Percentiles rank a stretch among this genome's conserved stretches.
Evolutionary conservation across 2,113 vertebrate genomes (phyloP).

Genomic region (Notarius lentiginosus): DNA sequence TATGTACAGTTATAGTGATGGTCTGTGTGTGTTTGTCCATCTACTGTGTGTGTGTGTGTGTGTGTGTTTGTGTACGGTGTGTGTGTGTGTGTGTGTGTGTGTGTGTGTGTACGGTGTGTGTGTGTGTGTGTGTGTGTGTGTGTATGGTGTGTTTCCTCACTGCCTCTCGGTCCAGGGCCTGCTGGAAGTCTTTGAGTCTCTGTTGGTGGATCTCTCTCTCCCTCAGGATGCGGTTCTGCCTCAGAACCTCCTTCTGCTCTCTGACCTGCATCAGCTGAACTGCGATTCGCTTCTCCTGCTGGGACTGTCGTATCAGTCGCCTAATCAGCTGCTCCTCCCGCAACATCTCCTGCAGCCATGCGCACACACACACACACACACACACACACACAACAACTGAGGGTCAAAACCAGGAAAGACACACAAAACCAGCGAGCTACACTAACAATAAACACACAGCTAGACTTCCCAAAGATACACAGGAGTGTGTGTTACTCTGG

Average conservation of each 20-base stretch:
- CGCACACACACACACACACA: not conserved
- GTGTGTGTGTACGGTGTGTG: constrained; percentile 28
- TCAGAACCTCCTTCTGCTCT: constrained; percentile 85
- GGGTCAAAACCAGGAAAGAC: too few species aligned
- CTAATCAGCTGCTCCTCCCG: constrained; percentile 84
- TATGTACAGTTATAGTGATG: not conserved
- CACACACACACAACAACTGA: not conserved
- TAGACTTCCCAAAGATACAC: not conserved
- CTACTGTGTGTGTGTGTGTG: not conserved
- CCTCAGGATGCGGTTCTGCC: constrained; percentile 84
- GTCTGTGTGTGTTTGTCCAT: not conserved
- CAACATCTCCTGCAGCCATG: constrained; percentile 71
- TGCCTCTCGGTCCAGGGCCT: constrained; percentile 84
- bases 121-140: constrained; percentile 15
- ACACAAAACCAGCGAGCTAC: not conserved
- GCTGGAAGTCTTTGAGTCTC: constrained; percentile 81
- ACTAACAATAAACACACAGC: not conserved
- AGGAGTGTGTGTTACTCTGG: too few species aligned
- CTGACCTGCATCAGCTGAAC: constrained; percentile 86
- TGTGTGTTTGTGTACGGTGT: constrained; percentile 11
- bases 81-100: constrained; percentile 20
- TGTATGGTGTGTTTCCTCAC: constrained; percentile 70
- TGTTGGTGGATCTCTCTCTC: constrained; percentile 86
- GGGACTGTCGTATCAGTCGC: constrained; percentile 84
- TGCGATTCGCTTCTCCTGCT: constrained; percentile 83